These are phyloP conservation scores for Lasioglossum zephyrum DNA, from an alignment of 2,888 invertebrate genomes.

Conservation along the genomic window DNA sequence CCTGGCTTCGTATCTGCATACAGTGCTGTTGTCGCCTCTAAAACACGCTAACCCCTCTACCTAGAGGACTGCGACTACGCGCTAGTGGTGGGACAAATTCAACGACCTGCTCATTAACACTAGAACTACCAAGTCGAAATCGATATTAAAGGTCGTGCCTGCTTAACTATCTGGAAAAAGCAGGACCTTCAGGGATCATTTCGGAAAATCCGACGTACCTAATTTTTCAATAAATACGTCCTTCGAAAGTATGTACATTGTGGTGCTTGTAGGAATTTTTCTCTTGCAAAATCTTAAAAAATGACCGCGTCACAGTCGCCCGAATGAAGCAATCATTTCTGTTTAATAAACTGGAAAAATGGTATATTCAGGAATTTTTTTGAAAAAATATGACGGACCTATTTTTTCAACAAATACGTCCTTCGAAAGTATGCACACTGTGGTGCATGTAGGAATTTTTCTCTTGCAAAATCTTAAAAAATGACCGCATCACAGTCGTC, in stretches of 20 bases:
- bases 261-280: no score
- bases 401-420: neutral
- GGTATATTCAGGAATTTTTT: neutral
- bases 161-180: neutral
- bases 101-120: neutral
- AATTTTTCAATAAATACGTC: no score
- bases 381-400: neutral
- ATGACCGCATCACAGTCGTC: no score
- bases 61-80: neutral
- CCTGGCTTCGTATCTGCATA: slow-evolving; percentile 71
- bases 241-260: no score
- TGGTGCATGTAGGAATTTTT: no score
- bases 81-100: slow-evolving; percentile 3
- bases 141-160: neutral
- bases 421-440: no score
- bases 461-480: no score
- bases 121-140: slow-evolving; percentile 5
- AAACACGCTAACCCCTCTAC: slow-evolving; percentile 66
- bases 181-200: neutral
- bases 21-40: slow-evolving; percentile 64
- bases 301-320: neutral
- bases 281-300: no score
- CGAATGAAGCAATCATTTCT: neutral
- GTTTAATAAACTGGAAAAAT: neutral
- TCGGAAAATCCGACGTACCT: neutral